These are phyloP conservation scores for Orthosia incerta DNA, from an alignment of 2,888 invertebrate genomes.

Conservation along the genomic window DNA sequence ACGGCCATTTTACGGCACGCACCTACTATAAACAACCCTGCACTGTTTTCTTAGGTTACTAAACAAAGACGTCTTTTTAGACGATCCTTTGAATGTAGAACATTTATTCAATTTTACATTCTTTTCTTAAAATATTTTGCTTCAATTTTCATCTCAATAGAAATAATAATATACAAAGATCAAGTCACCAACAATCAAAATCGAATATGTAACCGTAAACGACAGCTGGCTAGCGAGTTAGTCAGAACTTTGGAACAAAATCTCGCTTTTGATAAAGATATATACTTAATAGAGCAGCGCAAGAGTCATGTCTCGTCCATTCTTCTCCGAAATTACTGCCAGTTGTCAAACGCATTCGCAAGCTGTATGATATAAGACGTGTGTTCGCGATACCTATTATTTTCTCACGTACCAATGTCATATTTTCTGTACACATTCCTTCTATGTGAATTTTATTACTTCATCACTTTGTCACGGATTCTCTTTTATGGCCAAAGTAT, in stretches of 20 bases:
- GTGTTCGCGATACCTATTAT: constrained; percentile 78
- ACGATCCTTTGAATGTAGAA: constrained; percentile 8
- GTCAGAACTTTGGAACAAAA: constrained; percentile 43
- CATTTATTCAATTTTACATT: background rate
- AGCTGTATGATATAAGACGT: constrained; percentile 77
- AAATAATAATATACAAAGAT: constrained; percentile 5
- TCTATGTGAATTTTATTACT: constrained; percentile 72
- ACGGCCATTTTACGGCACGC: constrained; percentile 68
- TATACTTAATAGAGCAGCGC: constrained; percentile 53
- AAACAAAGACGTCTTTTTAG: constrained; percentile 24
- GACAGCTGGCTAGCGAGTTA: constrained; percentile 34
- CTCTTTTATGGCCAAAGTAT: constrained; percentile 52
- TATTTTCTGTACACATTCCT: constrained; percentile 74
- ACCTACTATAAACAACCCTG: constrained; percentile 48
- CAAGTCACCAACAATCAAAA: constrained; percentile 21
- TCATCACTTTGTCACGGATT: constrained; percentile 68
- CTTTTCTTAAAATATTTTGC: background rate
- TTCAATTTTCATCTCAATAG: background rate
- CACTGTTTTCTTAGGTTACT: constrained; percentile 41
- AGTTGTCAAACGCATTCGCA: constrained; percentile 82
- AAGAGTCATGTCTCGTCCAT: constrained; percentile 79
- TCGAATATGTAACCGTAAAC: constrained; percentile 25
- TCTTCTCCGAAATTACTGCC: constrained; percentile 80
- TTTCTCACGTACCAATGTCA: constrained; percentile 82
- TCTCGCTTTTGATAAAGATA: constrained; percentile 52